Conservation (phyloP, 2,797 vertebrate genomes). For the Pitangus sulphuratus region DNA sequence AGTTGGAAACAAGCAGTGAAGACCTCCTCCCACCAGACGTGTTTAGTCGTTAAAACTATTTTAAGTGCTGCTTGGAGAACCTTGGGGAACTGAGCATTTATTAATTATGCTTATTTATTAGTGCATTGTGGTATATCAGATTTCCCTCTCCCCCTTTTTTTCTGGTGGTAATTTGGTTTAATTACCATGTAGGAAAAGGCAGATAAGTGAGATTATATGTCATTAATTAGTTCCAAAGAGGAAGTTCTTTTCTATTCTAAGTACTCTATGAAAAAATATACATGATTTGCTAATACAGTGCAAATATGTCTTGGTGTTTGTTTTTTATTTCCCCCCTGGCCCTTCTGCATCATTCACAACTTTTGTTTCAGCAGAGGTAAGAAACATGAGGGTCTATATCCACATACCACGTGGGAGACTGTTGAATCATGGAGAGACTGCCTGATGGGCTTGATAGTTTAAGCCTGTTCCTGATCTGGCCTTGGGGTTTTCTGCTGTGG, state of each 20-base stretch:
- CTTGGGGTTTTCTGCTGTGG: neutral
- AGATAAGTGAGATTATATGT: neutral
- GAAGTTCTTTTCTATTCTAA: neutral
- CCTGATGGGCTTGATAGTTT: neutral
- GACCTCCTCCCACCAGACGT: neutral
- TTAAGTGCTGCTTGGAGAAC: neutral
- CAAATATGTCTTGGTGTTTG: neutral
- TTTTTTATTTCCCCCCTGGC: too few species aligned
- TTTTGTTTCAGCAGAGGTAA: neutral
- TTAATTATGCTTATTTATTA: neutral
- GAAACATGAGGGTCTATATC: neutral
- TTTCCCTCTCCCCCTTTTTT: neutral
- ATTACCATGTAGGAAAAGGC: neutral
- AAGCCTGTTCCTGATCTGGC: neutral
- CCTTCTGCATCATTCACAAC: neutral
- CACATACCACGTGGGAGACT: rapidly evolving
- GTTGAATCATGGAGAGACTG: neutral
- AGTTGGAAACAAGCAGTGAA: neutral
- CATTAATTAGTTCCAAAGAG: neutral
- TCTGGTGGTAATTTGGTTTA: neutral
- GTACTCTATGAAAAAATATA: neutral
- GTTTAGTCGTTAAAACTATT: neutral
- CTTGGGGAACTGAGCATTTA: neutral
- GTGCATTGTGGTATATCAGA: neutral
- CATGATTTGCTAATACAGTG: neutral